Evolutionary conservation across 53 echinoderm and acorn worm species (phyloP).

Genomic region (Zoroaster sp.): DNA sequence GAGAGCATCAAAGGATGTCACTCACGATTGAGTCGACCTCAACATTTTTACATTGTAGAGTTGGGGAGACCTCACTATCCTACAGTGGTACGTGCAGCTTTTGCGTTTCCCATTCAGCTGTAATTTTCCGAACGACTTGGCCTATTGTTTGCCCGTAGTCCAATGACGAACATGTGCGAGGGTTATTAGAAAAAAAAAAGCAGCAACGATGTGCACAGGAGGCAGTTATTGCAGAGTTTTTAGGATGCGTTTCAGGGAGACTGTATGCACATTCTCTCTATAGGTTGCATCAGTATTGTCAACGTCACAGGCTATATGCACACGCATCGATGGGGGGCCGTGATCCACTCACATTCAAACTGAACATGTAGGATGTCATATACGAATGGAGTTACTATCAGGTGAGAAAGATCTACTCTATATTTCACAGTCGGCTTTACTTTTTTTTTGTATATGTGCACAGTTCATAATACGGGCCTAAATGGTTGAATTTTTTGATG

Average conservation of each 20-base stretch:
- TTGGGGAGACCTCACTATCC: conserved; percentile 1
- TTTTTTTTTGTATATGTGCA: background rate
- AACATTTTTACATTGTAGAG: background rate
- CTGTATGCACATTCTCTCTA: background rate
- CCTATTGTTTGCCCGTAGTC: conserved; percentile 66
- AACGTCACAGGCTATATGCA: too few relatives aligned
- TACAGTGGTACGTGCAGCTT: conserved; percentile 42
- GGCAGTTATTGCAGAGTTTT: conserved; percentile 12
- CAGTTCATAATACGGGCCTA: background rate
- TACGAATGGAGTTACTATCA: background rate
- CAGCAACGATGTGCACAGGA: conserved; percentile 9
- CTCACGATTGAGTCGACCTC: background rate
- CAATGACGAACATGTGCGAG: conserved; percentile 56
- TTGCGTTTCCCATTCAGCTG: conserved; percentile 45
- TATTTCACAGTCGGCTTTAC: background rate
- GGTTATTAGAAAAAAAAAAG: conserved; percentile 15
- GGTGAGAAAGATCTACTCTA: background rate
- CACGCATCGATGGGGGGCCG: too few relatives aligned
- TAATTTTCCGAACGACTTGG: conserved; percentile 72
- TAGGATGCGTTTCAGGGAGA: background rate
- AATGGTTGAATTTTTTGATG: background rate
- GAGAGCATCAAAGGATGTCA: background rate
- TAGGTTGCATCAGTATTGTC: conserved; percentile 15
- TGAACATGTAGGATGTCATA: background rate
- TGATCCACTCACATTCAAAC: background rate